phyloP scores from a whole-genome alignment of 2,888 invertebrate species.

The Lumbricus terrestris region DNA sequence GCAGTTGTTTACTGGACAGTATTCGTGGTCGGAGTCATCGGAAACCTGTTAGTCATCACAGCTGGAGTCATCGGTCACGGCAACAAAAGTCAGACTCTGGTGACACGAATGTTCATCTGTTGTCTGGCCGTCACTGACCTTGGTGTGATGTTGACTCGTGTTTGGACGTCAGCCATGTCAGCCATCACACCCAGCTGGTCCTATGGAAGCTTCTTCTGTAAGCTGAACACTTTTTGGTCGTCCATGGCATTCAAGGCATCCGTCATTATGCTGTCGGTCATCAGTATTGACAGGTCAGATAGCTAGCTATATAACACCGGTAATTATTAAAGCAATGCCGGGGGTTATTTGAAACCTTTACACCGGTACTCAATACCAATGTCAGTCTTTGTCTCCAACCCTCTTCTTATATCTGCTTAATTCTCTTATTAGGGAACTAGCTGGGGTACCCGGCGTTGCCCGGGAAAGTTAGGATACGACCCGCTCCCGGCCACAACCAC shows the following conservation, averaged over 20 bases:
- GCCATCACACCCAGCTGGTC: neutral
- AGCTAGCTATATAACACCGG: no score
- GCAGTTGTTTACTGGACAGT: slow-evolving; percentile 4
- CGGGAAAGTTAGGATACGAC: no score
- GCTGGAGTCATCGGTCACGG: neutral
- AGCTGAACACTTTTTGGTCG: neutral
- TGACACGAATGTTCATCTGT: slow-evolving; percentile 13
- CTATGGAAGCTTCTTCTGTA: slow-evolving; percentile 18
- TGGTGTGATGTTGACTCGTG: neutral
- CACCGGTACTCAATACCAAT: no score
- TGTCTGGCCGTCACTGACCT: slow-evolving; percentile 14
- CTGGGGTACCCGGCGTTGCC: no score
- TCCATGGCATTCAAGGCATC: neutral
- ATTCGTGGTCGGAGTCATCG: neutral
- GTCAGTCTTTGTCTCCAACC: no score
- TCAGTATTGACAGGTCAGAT: slow-evolving; percentile 21
- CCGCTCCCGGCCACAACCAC: no score
- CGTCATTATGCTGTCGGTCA: neutral
- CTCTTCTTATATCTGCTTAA: no score
- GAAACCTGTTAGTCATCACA: neutral
- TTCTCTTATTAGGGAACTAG: no score
- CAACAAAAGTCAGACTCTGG: no score
- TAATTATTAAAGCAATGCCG: neutral
- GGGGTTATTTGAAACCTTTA: no score
- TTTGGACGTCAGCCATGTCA: neutral